phyloP scores from a whole-genome alignment of 2,888 invertebrate species.

The Lycocerus yunnanus region DNA sequence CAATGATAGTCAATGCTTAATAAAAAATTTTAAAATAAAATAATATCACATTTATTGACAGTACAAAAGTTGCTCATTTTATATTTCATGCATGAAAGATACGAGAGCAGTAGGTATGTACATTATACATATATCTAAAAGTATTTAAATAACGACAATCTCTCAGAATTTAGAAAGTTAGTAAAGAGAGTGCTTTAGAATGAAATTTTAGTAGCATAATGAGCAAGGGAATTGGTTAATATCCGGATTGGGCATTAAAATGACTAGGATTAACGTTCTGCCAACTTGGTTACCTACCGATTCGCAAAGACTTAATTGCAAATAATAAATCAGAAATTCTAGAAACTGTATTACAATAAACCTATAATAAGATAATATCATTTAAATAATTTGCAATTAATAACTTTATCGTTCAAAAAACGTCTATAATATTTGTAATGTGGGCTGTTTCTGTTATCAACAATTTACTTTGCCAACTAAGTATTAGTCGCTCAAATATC shows the following conservation, averaged over 20 bases:
- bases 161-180: constrained; percentile 10
- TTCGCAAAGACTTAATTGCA: constrained; percentile 43
- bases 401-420: not conserved
- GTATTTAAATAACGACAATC: constrained; percentile 12
- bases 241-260: constrained; percentile 46
- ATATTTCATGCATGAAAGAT: constrained; percentile 9
- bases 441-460: not conserved
- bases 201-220: constrained; percentile 35
- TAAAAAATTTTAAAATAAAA: not conserved
- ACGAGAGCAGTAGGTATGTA: no score
- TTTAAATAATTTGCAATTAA: not conserved
- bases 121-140: not conserved
- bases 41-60: not conserved
- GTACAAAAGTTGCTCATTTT: not conserved
- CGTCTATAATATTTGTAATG: not conserved
- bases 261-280: constrained; percentile 44
- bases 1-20: constrained; percentile 15
- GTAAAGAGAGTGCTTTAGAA: constrained; percentile 25
- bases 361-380: not conserved
- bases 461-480: no score
- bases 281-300: constrained; percentile 34
- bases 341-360: constrained; percentile 9
- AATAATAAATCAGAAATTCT: constrained; percentile 40
- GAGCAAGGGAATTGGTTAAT: constrained; percentile 48
- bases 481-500: no score